These are phyloP conservation scores for Rhincodon typus DNA, from an alignment of 2,797 vertebrate species.

Conservation along the genomic window DNA sequence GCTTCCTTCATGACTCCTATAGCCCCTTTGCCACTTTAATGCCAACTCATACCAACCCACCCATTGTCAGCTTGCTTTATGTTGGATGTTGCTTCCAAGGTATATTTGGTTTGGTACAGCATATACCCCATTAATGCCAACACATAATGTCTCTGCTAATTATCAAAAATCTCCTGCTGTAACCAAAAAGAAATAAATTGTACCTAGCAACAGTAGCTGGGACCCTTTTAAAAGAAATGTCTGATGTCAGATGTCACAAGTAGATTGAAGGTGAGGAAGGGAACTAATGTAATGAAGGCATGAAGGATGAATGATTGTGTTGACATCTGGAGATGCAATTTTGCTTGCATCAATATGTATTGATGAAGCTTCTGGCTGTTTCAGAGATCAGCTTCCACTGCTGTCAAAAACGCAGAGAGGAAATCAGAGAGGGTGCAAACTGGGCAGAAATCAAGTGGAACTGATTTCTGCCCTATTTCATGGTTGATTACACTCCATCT, in stretches of 20 bases:
- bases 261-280: background rate
- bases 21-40: background rate
- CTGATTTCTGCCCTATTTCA: slow-evolving; percentile 21
- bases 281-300: background rate
- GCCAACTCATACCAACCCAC: background rate
- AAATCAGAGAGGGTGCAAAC: slow-evolving; percentile 2
- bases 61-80: background rate
- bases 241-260: background rate
- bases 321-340: background rate
- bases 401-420: background rate
- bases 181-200: background rate
- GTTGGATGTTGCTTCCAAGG: background rate
- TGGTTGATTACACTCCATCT: slow-evolving; percentile 23
- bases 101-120: background rate
- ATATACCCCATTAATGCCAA: background rate
- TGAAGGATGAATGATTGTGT: background rate
- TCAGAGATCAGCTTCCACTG: background rate
- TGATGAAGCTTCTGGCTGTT: background rate
- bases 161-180: background rate
- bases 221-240: background rate
- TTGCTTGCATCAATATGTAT: background rate
- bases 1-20: too few species aligned
- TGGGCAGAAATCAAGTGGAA: slow-evolving; percentile 16
- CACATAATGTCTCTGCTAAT: background rate
- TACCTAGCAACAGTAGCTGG: too few species aligned